Conservation (phyloP, 2,888 invertebrate species). For the Portevinia maculata region DNA sequence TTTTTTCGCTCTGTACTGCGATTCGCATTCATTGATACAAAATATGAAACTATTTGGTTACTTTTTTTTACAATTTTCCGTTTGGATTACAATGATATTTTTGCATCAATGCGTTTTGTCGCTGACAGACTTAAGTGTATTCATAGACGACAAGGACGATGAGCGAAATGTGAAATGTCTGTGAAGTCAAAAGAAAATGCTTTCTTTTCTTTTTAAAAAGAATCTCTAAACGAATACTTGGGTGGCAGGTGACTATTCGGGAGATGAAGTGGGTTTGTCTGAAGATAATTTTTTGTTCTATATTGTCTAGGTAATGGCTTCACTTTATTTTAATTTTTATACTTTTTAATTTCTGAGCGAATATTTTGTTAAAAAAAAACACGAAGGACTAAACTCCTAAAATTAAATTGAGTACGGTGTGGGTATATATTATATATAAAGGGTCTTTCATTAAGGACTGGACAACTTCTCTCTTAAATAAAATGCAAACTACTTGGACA, state of each 20-base stretch:
- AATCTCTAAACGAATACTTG: not conserved
- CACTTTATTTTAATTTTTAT: too few relatives aligned
- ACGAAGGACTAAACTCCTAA: too few relatives aligned
- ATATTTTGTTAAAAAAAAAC: too few relatives aligned
- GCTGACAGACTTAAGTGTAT: constrained; percentile 25
- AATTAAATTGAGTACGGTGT: too few relatives aligned
- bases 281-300: too few relatives aligned
- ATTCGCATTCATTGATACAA: constrained; percentile 55
- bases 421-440: too few relatives aligned
- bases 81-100: constrained; percentile 40
- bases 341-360: too few relatives aligned
- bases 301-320: too few relatives aligned
- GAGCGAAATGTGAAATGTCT: constrained; percentile 12
- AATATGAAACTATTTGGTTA: constrained; percentile 47
- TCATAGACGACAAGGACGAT: constrained; percentile 51
- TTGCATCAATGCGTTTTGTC: constrained; percentile 41
- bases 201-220: constrained; percentile 6
- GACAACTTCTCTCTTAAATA: too few relatives aligned
- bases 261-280: too few relatives aligned
- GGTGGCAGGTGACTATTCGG: not conserved
- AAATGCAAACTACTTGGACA: too few relatives aligned
- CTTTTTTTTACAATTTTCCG: constrained; percentile 12
- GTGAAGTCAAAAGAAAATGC: not conserved
- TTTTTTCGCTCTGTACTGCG: constrained; percentile 1
- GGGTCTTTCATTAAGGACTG: too few relatives aligned